Evolutionary conservation across 2,797 vertebrate genomes (phyloP), one percentile per base, ranked within the genome.

Genomic region (Phaenicophaeus curvirostris): DNA sequence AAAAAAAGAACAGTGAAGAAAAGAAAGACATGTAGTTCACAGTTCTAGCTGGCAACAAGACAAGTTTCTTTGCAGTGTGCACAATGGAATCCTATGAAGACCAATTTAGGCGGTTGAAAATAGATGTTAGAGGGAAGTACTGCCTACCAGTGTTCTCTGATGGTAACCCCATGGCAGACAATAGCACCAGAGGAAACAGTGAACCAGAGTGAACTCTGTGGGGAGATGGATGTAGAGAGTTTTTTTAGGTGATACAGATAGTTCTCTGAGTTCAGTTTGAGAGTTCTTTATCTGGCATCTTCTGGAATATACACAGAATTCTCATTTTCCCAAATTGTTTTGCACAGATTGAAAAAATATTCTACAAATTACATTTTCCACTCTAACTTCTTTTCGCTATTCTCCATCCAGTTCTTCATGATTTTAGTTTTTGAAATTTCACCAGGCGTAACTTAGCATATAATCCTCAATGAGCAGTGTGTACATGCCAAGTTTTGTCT

Each of bases 31-130:
- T 78, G 94, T 97, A 97, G 97, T 97, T 98, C 97, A 97, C 97
- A 97, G 97, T 98, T 97, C 96, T 97, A 96, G 96, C 98, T 98
- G 97, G 97, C 97, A 98, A 98, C 97, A 94, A 98, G 97, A 98
- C 97, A 97, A 97, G 96, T 98, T 98, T 98, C 98, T 98, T 98
- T 98, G 97, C 97, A 98, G 97, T 94, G 78, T 88, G 90, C 97
- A 98, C 97, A 98, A 98, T 98, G 97, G 97, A 98, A 97, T 97
- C 93, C 97, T 97, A 97, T 96, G 98, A 98, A 98, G 97, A 97
- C 97, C 98, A 98, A 98, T 98, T 98, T 98, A 98, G 97, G 96
- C 93, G 57, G 93, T 87, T 98, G 97, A 97, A 98, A 98, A 97
- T 98, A 97, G 96, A 97, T 97, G 97, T 98, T 96, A 97, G 95